These are phyloP conservation scores for Agonopterix arenella DNA, from an alignment of 2,888 invertebrate genomes.

Conservation along the genomic window DNA sequence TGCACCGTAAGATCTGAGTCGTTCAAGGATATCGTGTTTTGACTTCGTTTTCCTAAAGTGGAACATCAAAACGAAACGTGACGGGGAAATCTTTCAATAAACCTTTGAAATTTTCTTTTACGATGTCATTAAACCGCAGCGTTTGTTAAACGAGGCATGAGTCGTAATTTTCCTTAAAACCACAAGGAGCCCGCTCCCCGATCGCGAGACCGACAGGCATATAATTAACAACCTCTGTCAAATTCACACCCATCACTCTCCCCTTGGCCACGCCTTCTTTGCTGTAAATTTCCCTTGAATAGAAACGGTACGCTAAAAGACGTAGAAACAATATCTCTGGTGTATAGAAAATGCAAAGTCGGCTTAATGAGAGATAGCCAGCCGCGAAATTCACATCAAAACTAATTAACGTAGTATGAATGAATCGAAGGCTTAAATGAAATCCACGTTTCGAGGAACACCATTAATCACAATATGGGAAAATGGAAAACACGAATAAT, in stretches of 20 bases:
- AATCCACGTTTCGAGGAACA: constrained; percentile 9
- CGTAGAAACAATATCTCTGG: constrained; percentile 3
- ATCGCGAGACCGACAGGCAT: constrained; percentile 42
- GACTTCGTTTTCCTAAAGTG: too few species aligned
- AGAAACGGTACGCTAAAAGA: constrained; percentile 12
- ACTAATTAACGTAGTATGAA: constrained; percentile 18
- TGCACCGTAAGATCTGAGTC: too few species aligned
- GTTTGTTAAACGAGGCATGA: constrained; percentile 47
- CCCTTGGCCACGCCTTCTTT: constrained; percentile 25
- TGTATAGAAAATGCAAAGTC: not conserved
- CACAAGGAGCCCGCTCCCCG: constrained; percentile 32
- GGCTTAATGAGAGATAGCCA: constrained; percentile 5
- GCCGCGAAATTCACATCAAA: constrained; percentile 15
- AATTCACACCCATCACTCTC: constrained; percentile 57
- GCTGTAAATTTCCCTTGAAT: constrained; percentile 36
- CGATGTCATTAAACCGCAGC: constrained; percentile 41
- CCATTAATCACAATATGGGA: constrained; percentile 8
- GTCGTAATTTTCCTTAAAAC: constrained; percentile 44
- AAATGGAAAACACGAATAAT: constrained; percentile 7
- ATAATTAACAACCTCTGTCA: constrained; percentile 68
- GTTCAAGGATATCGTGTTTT: too few species aligned
- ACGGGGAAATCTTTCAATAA: constrained; percentile 21
- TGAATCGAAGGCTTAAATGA: constrained; percentile 20
- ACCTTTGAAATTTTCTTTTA: constrained; percentile 39
- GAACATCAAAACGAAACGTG: too few species aligned